phyloP scores from a whole-genome alignment of 2,113 vertebrate species.

The Epinephelus lanceolatus region DNA sequence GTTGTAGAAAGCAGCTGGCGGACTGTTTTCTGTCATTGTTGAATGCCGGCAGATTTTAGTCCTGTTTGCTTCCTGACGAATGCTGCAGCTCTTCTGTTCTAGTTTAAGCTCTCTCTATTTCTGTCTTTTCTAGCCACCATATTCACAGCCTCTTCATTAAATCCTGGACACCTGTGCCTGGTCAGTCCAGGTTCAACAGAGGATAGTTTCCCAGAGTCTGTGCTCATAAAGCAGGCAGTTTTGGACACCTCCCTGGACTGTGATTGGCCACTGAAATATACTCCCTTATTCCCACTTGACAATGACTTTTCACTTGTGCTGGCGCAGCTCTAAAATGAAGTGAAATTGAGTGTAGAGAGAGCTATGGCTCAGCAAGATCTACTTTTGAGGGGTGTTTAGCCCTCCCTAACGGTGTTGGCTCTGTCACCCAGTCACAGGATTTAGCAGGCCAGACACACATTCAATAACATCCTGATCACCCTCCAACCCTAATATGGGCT shows the following conservation, averaged over 20 bases:
- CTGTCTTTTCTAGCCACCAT: not conserved
- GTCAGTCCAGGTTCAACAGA: conserved; percentile 39
- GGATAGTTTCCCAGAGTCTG: conserved; percentile 38
- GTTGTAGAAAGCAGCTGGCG: conserved; percentile 6
- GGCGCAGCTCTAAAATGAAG: conserved; percentile 57
- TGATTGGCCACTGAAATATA: conserved; percentile 28
- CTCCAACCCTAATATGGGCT: conserved; percentile 73
- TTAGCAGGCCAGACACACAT: conserved; percentile 68
- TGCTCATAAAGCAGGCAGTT: conserved; percentile 46
- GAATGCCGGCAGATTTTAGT: conserved; percentile 1
- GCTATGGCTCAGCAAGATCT: conserved; percentile 62
- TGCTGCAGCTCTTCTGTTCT: not conserved
- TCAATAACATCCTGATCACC: conserved; percentile 71
- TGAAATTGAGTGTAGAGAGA: conserved; percentile 61
- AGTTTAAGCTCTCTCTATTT: not conserved
- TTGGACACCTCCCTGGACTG: conserved; percentile 43
- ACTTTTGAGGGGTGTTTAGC: conserved; percentile 60
- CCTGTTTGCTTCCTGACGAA: not conserved
- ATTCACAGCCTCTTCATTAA: conserved; percentile 44
- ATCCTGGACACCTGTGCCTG: conserved; percentile 37
- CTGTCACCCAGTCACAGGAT: conserved; percentile 51
- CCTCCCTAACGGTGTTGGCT: conserved; percentile 45
- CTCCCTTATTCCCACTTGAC: conserved; percentile 58
- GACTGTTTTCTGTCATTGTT: conserved; percentile 6
- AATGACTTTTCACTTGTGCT: conserved; percentile 63